phyloP scores from a whole-genome alignment of 2,113 vertebrate species.

The Desmodus rotundus region DNA sequence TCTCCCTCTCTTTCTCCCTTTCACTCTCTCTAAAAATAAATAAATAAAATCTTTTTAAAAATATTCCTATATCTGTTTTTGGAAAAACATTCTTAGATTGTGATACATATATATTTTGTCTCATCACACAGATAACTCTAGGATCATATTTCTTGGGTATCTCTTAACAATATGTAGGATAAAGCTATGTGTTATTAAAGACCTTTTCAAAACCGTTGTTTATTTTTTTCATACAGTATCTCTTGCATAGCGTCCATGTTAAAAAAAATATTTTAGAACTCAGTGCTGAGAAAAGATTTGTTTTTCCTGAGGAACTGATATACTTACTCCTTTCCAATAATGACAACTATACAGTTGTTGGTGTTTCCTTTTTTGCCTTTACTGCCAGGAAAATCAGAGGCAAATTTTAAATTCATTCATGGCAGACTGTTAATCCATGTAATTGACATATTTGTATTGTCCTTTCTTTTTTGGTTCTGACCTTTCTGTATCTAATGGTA shows the following conservation, averaged over 20 bases:
- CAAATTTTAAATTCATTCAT: constrained; percentile 32
- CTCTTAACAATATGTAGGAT: background rate
- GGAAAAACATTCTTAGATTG: background rate
- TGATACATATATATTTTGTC: constrained; percentile 8
- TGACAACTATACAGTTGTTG: constrained; percentile 15
- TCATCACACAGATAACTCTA: background rate
- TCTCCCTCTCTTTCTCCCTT: no score
- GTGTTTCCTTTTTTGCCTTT: constrained; percentile 36
- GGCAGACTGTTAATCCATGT: background rate
- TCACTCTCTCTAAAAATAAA: no score
- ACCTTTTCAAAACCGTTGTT: background rate
- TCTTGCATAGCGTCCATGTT: background rate
- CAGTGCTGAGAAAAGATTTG: constrained; percentile 43
- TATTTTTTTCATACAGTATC: background rate
- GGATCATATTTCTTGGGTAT: constrained; percentile 7
- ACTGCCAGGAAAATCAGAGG: constrained; percentile 22
- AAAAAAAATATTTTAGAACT: constrained; percentile 36
- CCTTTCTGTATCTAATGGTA: constrained; percentile 15
- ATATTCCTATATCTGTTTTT: background rate
- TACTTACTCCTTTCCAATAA: constrained; percentile 33
- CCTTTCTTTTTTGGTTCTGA: constrained; percentile 15
- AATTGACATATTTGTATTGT: constrained; percentile 15
- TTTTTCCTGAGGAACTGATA: constrained; percentile 45
- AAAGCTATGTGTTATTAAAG: background rate
- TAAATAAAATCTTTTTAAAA: background rate